phyloP scores from a whole-genome alignment of 2,113 vertebrate species.

The Alethe diademata region DNA sequence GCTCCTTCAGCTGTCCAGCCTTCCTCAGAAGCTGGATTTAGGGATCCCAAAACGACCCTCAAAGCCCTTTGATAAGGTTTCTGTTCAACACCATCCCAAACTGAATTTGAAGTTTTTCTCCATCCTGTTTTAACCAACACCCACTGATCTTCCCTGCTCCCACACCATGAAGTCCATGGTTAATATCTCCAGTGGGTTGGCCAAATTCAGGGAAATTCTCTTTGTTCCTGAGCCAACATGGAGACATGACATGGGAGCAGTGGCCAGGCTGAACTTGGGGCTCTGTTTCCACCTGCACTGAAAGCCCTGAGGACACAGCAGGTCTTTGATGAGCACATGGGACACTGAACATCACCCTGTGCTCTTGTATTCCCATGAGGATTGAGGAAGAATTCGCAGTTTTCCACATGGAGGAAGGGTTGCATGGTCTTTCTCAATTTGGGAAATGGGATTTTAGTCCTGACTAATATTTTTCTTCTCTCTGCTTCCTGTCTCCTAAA shows the following conservation, averaged over 20 bases:
- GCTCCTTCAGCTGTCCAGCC: not conserved
- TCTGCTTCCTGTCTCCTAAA: not conserved
- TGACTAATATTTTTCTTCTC: not conserved
- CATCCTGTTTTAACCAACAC: not conserved
- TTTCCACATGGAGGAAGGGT: not conserved
- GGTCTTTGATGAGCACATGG: not conserved
- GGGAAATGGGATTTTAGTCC: not conserved
- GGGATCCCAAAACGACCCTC: not conserved
- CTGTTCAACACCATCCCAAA: not conserved
- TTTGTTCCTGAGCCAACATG: not conserved
- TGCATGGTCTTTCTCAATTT: not conserved
- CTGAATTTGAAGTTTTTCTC: not conserved
- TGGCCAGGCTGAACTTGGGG: not conserved
- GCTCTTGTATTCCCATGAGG: not conserved
- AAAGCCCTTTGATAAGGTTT: not conserved
- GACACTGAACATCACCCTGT: fast-evolving
- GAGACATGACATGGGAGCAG: not conserved
- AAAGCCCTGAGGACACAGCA: not conserved
- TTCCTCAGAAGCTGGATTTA: not conserved
- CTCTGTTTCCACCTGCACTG: not conserved
- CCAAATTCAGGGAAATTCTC: not conserved
- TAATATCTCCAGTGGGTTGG: not conserved
- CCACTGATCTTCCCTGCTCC: not conserved
- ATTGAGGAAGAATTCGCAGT: not conserved
- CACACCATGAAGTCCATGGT: no score